Base-by-base conservation (phyloP, 2,113 vertebrate genomes). In the Xenopus laevis region DNA sequence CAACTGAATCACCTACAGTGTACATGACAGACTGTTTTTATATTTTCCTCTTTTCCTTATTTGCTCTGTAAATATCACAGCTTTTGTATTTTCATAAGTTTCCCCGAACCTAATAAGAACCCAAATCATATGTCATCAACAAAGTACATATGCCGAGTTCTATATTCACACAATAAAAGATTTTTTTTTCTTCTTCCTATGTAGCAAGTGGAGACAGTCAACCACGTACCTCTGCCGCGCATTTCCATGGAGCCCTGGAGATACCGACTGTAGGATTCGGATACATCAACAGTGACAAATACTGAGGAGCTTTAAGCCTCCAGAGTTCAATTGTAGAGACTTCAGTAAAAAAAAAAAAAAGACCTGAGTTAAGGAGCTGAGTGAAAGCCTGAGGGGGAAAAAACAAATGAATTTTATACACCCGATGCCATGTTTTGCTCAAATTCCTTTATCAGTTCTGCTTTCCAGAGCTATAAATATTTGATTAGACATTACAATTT, bases 231-330 rank as follows among this genome's bases (percentile, higher is more conserved):
- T 23, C 40, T 77, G 18, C 74, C 74, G 9, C 67, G 74, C 15
- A 62, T 77, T 64, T 64, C 66, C 27, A 77, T 64, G 66, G 74
- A 77, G 20, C 74, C 74, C 33, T 77, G 74, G 74, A 50, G 74
- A 55, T 77, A 70, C 46, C 74, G 69, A 46, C 59, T 77, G 18
- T 77, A 52, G 33, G 20, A 15, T 17, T 12, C 11, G 30, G 59
- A 70, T 9, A 21, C 67, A 44, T 23, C 17, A 18, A 18, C 46
- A 61, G 10, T 20, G 16, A 65, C 17, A 17, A 68, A 21, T 18
- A 16, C 21, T 57, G 74, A 20, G 17, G 20, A 23, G 40, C 40
- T 50, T 50, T 50, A 18, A 16, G 2, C 2, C 44, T 53, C 46
- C 46, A 65, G 30, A 12, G 23, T 59, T 40, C 33, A 40, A 40